Percentiles rank a stretch among this genome's conserved stretches.
Evolutionary conservation across 1,140 invertebrate genomes (phyloP).

Genomic region (Drosophila nikananu): DNA sequence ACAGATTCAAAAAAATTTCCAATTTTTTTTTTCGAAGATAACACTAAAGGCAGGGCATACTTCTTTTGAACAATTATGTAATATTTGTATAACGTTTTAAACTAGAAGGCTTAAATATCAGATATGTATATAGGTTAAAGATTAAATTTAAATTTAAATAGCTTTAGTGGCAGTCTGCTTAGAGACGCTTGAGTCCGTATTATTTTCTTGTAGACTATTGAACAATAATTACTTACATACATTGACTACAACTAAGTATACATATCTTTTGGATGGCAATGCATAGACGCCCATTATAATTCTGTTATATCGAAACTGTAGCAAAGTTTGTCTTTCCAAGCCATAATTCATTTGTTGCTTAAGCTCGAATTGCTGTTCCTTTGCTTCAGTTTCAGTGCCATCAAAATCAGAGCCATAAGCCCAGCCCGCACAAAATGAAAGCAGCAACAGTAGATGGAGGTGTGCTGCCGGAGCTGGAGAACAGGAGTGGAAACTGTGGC

Average conservation of each 20-base stretch:
- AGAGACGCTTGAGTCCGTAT: not conserved
- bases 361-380: constrained; percentile 26
- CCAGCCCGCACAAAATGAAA: constrained; percentile 48
- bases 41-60: not conserved
- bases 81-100: not conserved
- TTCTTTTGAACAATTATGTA: not conserved
- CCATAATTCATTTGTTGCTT: constrained; percentile 33
- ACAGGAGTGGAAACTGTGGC: constrained; percentile 45
- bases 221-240: not conserved
- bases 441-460: constrained; percentile 13
- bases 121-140: no score
- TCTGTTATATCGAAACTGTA: not conserved
- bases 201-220: not conserved
- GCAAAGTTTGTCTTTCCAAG: constrained; percentile 14
- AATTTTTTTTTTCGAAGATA: not conserved
- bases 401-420: constrained; percentile 46
- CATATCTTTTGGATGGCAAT: not conserved
- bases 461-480: constrained; percentile 4
- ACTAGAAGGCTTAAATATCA: not conserved
- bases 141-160: no score
- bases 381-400: constrained; percentile 27
- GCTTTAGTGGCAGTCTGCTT: not conserved
- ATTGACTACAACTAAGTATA: not conserved
- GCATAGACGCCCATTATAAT: constrained; percentile 3
- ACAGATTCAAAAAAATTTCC: not conserved